phyloP scores from a whole-genome alignment of 30 jellyfish, hydroid and myxozoan genomes.

The Cassiopea andromeda region DNA sequence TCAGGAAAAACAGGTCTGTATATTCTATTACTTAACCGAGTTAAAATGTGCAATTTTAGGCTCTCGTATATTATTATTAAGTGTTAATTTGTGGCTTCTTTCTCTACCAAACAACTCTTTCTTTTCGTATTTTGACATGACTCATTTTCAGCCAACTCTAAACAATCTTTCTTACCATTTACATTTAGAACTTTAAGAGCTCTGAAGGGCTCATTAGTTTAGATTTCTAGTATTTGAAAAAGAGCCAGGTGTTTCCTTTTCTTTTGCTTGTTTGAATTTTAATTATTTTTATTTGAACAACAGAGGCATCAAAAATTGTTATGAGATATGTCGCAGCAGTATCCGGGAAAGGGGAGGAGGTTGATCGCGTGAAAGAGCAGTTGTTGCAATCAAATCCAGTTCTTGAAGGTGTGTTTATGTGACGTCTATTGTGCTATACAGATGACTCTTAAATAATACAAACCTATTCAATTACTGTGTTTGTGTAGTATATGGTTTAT shows the following conservation, averaged over 20 bases:
- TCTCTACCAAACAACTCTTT: too few species aligned
- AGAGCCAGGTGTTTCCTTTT: too few species aligned
- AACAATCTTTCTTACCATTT: too few species aligned
- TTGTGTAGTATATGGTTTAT: neutral
- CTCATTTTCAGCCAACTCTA: too few species aligned
- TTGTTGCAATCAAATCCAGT: slow-evolving; percentile 97
- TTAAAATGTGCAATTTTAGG: neutral
- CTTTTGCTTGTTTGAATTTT: too few species aligned
- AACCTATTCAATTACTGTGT: neutral
- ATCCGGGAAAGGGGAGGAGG: slow-evolving; percentile 94
- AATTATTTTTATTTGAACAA: neutral
- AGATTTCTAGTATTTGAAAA: too few species aligned
- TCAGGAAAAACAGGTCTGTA: slow-evolving; percentile 95
- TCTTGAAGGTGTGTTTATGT: slow-evolving; percentile 79
- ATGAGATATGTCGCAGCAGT: slow-evolving; percentile 99
- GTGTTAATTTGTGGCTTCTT: too few species aligned
- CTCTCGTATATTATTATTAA: too few species aligned
- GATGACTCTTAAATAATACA: too few species aligned
- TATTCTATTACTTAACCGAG: neutral
- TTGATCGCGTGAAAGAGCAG: slow-evolving; percentile 92
- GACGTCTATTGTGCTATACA: neutral
- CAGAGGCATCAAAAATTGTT: slow-evolving; percentile 99
- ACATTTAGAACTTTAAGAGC: too few species aligned
- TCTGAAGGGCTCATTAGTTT: too few species aligned
- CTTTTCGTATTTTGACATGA: too few species aligned